Evolutionary conservation across 2,797 vertebrate genomes (phyloP), one percentile per base, ranked within the genome.

Genomic region (Schizothorax lantsangensis): DNA sequence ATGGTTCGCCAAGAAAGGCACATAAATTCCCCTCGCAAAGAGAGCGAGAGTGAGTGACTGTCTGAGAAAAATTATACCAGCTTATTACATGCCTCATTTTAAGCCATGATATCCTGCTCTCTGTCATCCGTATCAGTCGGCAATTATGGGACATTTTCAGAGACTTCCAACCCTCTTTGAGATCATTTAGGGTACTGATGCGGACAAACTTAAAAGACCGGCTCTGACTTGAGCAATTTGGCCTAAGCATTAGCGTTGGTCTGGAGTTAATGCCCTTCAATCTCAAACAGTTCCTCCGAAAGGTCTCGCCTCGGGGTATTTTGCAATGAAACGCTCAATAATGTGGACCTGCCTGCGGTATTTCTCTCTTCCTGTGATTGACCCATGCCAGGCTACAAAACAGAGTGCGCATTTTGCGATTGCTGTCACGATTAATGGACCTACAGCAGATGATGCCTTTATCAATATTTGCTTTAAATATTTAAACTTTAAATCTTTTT

Each of bases 391-490:
- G 38, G 19, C 68, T 49, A 47, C n/a, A 86, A 81, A 74, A 80
- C 15, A 74, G n/a, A 21, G 43, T 14, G 2, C 0, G 19, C 84
- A 17, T 89, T 92, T 93, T 87, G 88, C 91, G 89, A 87, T 87
- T 91, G 90, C 84, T 92, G 88, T 71, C 78, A 74, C 88, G 91
- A 94, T 94, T 94, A 93, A 93, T 91, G 57, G 83, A 78, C 89
- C 71, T 81, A 85, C 88, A 71, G 88, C 84, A 84, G 90, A 88
- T 84, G 83, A 93, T 91, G 94, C 91, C 91, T 93, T 93, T 93
- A 93, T 94, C 92, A 94, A 95, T 94, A 95, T 94, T 91, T 92
- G 91, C 91, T 92, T 89, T n/a, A n/a, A n/a, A n/a, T n/a, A n/a
- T n/a, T n/a, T n/a, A n/a, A 90, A 91, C 40, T 87, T 93, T 88